Conservation (phyloP, 1,140 invertebrate genomes). For the Chrysopa pallens region DNA sequence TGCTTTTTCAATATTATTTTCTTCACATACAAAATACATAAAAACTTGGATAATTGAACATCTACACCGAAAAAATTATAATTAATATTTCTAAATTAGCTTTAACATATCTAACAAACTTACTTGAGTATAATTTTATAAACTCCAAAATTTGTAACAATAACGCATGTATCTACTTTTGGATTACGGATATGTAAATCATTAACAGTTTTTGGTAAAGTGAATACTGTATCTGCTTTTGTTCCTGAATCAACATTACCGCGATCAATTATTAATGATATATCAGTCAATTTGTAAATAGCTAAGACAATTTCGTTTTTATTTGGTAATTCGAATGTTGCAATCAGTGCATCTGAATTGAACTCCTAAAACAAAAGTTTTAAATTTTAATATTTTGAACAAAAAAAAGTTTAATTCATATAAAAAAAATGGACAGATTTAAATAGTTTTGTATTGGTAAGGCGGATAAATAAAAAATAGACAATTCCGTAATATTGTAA, state of each 20-base stretch:
- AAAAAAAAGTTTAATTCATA: too few species aligned
- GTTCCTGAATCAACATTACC: constrained; percentile 12
- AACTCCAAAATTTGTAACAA: constrained; percentile 47
- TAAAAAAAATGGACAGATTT: too few species aligned
- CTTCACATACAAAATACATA: constrained; percentile 37
- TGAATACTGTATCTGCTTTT: constrained; percentile 19
- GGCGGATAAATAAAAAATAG: neutral
- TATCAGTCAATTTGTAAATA: constrained; percentile 26
- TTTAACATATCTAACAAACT: constrained; percentile 6
- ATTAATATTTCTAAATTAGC: constrained; percentile 2
- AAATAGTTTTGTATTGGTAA: too few species aligned
- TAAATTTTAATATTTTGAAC: too few species aligned
- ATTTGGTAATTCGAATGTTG: constrained; percentile 31
- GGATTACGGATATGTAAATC: constrained; percentile 30
- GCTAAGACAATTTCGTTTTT: constrained; percentile 25
- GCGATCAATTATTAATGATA: constrained; percentile 12
- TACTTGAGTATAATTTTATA: constrained; percentile 50
- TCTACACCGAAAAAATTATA: constrained; percentile 19
- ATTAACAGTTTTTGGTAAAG: constrained; percentile 26
- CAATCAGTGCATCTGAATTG: constrained; percentile 30
- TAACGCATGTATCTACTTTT: constrained; percentile 43
- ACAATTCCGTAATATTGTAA: neutral
- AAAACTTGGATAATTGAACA: constrained; percentile 45
- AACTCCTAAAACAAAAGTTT: constrained; percentile 25
- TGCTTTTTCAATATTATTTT: constrained; percentile 33